Evolutionary conservation across 2,888 invertebrate species (phyloP).

Genomic region (Tipula helvola): DNA sequence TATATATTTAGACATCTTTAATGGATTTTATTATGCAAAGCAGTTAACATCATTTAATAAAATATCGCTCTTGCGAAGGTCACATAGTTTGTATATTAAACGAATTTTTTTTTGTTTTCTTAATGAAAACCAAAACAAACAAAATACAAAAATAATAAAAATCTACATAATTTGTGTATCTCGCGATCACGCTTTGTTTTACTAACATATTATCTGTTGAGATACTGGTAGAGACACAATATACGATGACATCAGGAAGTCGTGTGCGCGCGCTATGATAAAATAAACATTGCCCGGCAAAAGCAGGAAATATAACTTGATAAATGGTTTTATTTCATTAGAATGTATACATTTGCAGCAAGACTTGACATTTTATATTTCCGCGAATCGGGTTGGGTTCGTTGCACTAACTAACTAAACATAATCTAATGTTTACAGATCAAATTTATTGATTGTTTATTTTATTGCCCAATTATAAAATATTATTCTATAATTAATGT

Average conservation of each 20-base stretch:
- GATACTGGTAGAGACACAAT: background rate
- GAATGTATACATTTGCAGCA: background rate
- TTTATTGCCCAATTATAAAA: background rate
- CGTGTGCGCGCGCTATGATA: background rate
- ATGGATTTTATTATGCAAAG: background rate
- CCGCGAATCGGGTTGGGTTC: background rate
- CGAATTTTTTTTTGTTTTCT: background rate
- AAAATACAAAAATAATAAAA: background rate
- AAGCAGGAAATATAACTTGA: background rate
- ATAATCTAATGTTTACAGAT: background rate
- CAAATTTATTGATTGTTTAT: background rate
- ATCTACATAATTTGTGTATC: background rate
- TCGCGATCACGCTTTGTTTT: background rate
- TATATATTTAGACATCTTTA: background rate
- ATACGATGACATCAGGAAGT: background rate
- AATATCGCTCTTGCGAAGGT: background rate
- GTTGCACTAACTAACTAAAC: background rate
- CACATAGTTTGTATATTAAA: background rate
- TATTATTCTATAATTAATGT: background rate
- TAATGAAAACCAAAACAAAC: background rate
- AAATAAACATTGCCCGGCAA: background rate
- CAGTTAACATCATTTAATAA: background rate
- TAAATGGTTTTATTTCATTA: background rate
- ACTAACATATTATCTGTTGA: background rate
- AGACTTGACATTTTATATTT: background rate